These are phyloP conservation scores for Ectemnius continuus DNA, from an alignment of 2,888 invertebrate species.

Conservation along the genomic window DNA sequence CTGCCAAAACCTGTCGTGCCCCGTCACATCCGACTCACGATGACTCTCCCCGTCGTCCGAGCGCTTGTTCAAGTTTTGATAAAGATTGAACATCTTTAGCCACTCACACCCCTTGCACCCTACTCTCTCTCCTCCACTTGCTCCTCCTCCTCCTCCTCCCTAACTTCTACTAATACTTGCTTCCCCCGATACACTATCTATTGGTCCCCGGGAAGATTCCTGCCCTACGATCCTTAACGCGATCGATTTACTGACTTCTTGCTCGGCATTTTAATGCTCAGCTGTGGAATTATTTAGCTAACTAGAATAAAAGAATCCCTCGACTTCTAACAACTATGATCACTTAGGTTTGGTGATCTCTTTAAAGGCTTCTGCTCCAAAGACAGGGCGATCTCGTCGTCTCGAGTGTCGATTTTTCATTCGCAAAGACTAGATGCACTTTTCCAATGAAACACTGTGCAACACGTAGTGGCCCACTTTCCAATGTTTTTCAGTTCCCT, in stretches of 20 bases:
- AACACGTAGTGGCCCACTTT: no score
- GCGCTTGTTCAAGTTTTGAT: constrained; percentile 84
- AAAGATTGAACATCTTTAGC: constrained; percentile 85
- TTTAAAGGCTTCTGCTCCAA: no score
- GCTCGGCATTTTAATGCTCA: not conserved
- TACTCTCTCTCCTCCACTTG: constrained; percentile 14
- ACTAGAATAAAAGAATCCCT: no score
- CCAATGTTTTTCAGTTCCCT: no score
- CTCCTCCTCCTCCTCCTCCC: not conserved
- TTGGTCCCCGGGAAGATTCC: constrained; percentile 9
- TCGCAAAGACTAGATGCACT: no score
- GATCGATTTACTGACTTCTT: constrained; percentile 8
- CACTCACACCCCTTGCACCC: constrained; percentile 15
- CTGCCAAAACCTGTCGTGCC: constrained; percentile 90
- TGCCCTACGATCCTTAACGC: constrained; percentile 18
- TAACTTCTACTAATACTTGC: not conserved
- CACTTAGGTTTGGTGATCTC: no score
- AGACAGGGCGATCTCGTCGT: no score
- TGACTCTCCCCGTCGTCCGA: constrained; percentile 77
- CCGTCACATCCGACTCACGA: constrained; percentile 82
- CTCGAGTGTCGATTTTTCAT: no score
- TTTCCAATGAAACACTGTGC: no score
- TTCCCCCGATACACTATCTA: not conserved
- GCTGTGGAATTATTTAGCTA: no score
- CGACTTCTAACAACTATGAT: no score